A percentile compares a stretch with the other conserved stretches of the same genome.
Evolutionary conservation across 2,888 invertebrate genomes (phyloP).

Genomic region (Orgyia antiqua): DNA sequence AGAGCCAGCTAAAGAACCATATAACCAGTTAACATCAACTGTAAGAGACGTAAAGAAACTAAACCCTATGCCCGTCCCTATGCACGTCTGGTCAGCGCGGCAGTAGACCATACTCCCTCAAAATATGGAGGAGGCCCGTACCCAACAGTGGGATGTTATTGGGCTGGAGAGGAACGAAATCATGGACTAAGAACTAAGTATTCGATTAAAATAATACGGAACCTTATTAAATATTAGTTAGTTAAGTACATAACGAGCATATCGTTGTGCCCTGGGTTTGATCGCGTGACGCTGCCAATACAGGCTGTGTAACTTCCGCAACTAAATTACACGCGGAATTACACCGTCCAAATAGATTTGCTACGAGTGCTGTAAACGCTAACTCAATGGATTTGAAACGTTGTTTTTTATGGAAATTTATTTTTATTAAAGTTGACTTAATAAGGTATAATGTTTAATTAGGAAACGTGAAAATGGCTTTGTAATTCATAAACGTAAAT

Average conservation of each 20-base stretch:
- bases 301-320: constrained; percentile 59
- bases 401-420: constrained; percentile 1
- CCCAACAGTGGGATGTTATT: background rate
- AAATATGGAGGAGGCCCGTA: background rate
- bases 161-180: no score
- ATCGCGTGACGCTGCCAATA: constrained; percentile 32
- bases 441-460: constrained; percentile 1
- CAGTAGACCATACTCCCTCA: no score
- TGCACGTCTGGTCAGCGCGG: no score
- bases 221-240: constrained; percentile 11
- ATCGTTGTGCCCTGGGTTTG: constrained; percentile 24
- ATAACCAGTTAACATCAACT: no score
- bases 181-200: background rate
- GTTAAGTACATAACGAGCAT: constrained; percentile 24
- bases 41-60: no score
- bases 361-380: constrained; percentile 12
- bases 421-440: background rate
- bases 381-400: constrained; percentile 8
- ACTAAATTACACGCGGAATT: constrained; percentile 54
- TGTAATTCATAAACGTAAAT: background rate
- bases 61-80: no score
- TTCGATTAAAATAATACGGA: no score
- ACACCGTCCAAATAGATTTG: constrained; percentile 40
- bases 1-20: no score
- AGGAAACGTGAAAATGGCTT: background rate